Evolutionary conservation across 37 sponge, comb jelly and placozoan genomes (phyloP).

Genomic region (Tethya wilhelma): DNA sequence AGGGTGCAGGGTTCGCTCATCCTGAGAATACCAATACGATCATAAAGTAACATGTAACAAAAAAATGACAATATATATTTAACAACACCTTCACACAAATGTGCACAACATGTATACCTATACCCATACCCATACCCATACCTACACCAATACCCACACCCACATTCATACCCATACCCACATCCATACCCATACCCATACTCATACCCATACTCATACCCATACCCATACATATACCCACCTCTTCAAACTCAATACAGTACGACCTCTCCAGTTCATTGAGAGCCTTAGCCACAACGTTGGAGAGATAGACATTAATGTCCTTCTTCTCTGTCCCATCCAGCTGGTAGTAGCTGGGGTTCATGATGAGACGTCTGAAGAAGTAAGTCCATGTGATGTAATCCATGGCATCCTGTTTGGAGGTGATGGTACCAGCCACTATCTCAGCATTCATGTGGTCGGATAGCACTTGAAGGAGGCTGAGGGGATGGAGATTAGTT

Average conservation of each 20-base stretch:
- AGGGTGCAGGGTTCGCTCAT: conserved; percentile 66
- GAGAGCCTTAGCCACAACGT: conserved; percentile 64
- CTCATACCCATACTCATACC: neutral
- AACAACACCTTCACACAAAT: neutral
- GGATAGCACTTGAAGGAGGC: conserved; percentile 88
- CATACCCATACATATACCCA: conserved; percentile 23
- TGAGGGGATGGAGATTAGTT: conserved; percentile 5
- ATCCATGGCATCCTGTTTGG: conserved; percentile 96
- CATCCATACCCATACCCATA: neutral
- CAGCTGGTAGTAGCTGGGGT: conserved; percentile 92
- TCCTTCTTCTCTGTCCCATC: conserved; percentile 47
- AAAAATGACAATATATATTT: neutral
- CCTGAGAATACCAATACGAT: conserved; percentile 45
- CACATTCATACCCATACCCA: conserved; percentile 16
- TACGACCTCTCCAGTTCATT: conserved; percentile 68
- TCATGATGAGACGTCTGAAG: conserved; percentile 93
- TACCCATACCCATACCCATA: neutral
- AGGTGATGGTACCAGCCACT: conserved; percentile 91
- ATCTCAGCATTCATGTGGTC: conserved; percentile 99
- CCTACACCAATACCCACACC: conserved; percentile 15
- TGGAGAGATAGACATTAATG: conserved; percentile 71
- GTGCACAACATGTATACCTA: neutral
- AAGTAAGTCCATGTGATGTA: conserved; percentile 99
- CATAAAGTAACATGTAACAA: neutral
- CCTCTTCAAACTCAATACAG: conserved; percentile 84